Conservation (phyloP, 2,113 vertebrate genomes). For the Vulpes ferrilata region DNA sequence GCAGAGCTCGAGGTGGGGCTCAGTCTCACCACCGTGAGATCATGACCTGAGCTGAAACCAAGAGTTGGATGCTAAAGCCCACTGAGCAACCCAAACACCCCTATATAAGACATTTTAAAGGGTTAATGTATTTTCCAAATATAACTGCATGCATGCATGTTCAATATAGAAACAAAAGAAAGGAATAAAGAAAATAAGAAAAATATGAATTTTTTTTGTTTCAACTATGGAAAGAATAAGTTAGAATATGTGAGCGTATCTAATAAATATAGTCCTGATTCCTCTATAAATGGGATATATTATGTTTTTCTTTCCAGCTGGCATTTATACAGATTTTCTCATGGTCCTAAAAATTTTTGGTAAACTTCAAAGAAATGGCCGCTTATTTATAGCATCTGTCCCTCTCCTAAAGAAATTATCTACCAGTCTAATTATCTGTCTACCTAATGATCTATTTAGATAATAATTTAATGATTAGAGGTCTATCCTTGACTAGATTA, state of each 20-base stretch:
- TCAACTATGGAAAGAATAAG: neutral
- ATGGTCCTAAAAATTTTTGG: neutral
- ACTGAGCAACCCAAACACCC: neutral
- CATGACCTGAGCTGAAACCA: neutral
- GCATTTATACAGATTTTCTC: neutral
- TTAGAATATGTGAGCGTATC: neutral
- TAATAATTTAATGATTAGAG: neutral
- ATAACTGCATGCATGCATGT: neutral
- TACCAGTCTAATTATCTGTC: neutral
- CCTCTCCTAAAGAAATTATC: neutral
- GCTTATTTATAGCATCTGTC: neutral
- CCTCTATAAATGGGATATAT: neutral
- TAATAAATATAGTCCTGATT: neutral
- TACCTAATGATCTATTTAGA: neutral
- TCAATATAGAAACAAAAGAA: neutral
- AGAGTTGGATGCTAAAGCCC: neutral
- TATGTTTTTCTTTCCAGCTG: neutral
- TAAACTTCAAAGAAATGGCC: neutral
- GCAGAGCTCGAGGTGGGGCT: neutral
- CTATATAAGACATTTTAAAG: neutral
- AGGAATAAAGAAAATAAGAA: neutral
- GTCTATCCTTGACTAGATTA: neutral
- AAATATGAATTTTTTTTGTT: neutral
- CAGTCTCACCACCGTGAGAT: neutral
- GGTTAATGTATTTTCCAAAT: neutral